Percentiles rank a stretch among this genome's conserved stretches.
Evolutionary conservation across 2,113 vertebrate genomes (phyloP).

Genomic region (Nannospalax galili): DNA sequence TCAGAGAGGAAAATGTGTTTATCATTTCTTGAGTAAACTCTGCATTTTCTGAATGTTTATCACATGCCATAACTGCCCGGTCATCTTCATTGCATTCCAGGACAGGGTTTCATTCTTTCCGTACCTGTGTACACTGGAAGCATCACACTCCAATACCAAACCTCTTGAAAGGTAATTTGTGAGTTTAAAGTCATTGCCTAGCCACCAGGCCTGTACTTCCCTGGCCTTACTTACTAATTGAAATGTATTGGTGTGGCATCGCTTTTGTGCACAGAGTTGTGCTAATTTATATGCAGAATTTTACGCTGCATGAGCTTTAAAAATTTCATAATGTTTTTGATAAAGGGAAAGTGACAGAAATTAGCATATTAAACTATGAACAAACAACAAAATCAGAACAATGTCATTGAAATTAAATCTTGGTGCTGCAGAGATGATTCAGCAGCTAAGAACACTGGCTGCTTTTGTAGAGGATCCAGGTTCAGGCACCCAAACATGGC

Average conservation of each 20-base stretch:
- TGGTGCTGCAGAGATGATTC: too few species aligned
- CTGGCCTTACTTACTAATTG: background rate
- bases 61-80: too few species aligned
- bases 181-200: background rate
- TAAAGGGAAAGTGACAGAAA: background rate
- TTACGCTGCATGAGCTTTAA: background rate
- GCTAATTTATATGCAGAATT: background rate
- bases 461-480: too few species aligned
- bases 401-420: background rate
- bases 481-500: too few species aligned
- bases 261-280: background rate
- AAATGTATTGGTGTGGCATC: background rate
- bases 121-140: too few species aligned
- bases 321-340: background rate
- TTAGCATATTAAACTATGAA: background rate
- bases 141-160: background rate
- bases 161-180: background rate
- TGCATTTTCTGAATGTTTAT: background rate
- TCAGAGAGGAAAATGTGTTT: slow-evolving; percentile 19
- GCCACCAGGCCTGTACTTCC: background rate
- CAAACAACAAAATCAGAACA: background rate
- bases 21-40: background rate
- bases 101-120: background rate
- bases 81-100: background rate
- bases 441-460: too few species aligned